Percentiles rank a stretch among this genome's conserved stretches.
These are phyloP conservation scores for Ylistrum balloti DNA, from an alignment of 1,140 invertebrate species.

Conservation along the genomic window DNA sequence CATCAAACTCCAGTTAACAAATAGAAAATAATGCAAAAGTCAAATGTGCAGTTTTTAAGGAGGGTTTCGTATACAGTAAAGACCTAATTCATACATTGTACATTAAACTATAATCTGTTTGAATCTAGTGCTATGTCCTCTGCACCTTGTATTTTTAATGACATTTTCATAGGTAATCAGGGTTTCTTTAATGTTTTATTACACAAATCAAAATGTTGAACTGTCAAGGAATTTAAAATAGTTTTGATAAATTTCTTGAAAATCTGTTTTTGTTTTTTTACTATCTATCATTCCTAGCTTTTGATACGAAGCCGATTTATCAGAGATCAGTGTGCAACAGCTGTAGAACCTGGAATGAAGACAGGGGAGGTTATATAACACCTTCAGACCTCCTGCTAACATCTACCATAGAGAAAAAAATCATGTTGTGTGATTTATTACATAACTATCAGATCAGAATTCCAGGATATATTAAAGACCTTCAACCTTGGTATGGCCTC, in stretches of 20 bases:
- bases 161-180: too few species aligned
- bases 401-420: not conserved
- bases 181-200: not conserved
- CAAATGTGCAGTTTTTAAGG: too few species aligned
- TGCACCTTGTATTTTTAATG: too few species aligned
- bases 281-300: not conserved
- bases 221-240: not conserved
- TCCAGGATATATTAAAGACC: not conserved
- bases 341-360: not conserved
- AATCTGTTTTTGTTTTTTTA: not conserved
- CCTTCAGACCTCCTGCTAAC: not conserved
- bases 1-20: too few species aligned
- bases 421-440: conserved; percentile 21
- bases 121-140: not conserved
- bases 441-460: not conserved
- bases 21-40: too few species aligned
- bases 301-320: not conserved
- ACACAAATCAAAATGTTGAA: not conserved
- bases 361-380: not conserved
- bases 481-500: not conserved
- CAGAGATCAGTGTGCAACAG: not conserved
- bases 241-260: not conserved
- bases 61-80: too few species aligned
- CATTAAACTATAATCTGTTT: not conserved
- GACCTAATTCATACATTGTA: too few species aligned